phyloP scores from a whole-genome alignment of 2,113 vertebrate genomes.

The Psittacula cyanocephala region DNA sequence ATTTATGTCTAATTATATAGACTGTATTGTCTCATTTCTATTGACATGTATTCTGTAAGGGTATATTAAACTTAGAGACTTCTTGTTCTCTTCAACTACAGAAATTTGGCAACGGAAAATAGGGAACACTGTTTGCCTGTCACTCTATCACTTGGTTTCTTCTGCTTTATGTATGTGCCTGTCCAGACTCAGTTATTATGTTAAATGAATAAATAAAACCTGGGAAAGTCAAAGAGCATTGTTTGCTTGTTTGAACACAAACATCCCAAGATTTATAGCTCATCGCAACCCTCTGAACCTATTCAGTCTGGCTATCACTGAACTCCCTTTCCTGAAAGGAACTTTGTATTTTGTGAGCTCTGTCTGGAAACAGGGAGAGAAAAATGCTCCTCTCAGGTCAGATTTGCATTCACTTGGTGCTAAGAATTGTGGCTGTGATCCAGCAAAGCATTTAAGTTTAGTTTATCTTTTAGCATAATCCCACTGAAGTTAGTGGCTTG shows the following conservation, averaged over 20 bases:
- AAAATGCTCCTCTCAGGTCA: neutral
- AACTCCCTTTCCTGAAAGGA: neutral
- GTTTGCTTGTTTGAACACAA: neutral
- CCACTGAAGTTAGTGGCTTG: neutral
- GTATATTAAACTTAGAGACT: neutral
- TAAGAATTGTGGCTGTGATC: constrained; percentile 13
- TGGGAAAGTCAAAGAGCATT: neutral
- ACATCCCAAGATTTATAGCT: neutral
- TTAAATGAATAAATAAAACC: neutral
- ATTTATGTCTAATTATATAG: neutral
- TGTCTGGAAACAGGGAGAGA: neutral
- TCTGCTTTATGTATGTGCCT: neutral
- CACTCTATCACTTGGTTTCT: neutral
- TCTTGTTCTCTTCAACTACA: neutral
- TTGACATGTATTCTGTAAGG: neutral
- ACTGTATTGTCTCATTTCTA: neutral
- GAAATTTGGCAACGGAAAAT: neutral
- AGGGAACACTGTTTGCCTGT: neutral
- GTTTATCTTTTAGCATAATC: constrained; percentile 35
- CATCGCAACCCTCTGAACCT: neutral
- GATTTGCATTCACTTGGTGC: neutral
- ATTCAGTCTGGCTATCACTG: neutral
- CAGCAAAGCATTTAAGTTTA: constrained; percentile 31
- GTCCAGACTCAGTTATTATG: neutral
- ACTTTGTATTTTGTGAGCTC: neutral